These are phyloP conservation scores for Drosophila varians DNA, from an alignment of 1,140 invertebrate genomes.

Conservation along the genomic window DNA sequence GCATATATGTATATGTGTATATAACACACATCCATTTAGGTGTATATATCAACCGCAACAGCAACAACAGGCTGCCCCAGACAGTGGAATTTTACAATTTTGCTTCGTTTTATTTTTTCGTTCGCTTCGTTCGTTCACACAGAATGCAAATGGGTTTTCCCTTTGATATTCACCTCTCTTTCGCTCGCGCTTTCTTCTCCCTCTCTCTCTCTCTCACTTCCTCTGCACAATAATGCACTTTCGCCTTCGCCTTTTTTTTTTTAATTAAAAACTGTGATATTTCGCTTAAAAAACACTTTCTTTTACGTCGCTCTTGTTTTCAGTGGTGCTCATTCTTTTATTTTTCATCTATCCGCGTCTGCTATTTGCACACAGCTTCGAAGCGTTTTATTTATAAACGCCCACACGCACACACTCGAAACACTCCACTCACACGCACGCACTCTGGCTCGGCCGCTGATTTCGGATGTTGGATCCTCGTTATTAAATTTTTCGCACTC, in stretches of 20 bases:
- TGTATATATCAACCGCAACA: constrained; percentile 36
- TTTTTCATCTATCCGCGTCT: constrained; percentile 69
- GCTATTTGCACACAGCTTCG: constrained; percentile 74
- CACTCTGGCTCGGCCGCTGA: constrained; percentile 31
- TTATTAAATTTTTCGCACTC: constrained; percentile 41
- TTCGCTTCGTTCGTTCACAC: constrained; percentile 24
- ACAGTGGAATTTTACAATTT: constrained; percentile 82
- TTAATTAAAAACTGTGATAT: constrained; percentile 47
- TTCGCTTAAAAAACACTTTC: constrained; percentile 69
- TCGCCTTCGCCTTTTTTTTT: constrained; percentile 49
- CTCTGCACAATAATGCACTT: constrained; percentile 68
- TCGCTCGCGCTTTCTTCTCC: constrained; percentile 17
- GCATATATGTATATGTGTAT: constrained; percentile 10
- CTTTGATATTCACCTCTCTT: constrained; percentile 75
- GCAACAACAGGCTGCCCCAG: constrained; percentile 59
- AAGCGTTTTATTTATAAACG: constrained; percentile 78
- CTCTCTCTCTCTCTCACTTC: constrained; percentile 14
- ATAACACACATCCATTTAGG: constrained; percentile 29
- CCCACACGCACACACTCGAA: constrained; percentile 34
- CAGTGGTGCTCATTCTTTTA: constrained; percentile 74
- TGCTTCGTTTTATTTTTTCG: constrained; percentile 43
- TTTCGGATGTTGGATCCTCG: constrained; percentile 29
- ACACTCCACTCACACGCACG: constrained; percentile 39
- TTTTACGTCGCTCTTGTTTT: constrained; percentile 63
- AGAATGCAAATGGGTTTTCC: constrained; percentile 77